These are phyloP conservation scores for Drymodes brunneopygia DNA, from an alignment of 2,113 vertebrate genomes.

Conservation along the genomic window DNA sequence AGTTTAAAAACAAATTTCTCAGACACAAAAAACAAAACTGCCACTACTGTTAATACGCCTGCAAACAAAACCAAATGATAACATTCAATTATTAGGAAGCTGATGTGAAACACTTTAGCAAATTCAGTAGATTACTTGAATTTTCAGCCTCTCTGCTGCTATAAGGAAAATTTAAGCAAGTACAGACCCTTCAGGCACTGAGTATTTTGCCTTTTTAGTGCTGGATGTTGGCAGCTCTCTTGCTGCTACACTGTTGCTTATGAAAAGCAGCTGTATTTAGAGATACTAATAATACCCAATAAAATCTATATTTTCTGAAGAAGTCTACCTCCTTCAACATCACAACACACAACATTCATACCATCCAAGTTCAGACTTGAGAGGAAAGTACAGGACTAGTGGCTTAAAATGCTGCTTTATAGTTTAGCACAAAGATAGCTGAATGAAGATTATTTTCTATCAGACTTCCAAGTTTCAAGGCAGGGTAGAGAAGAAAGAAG, in stretches of 20 bases:
- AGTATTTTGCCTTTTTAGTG: not conserved
- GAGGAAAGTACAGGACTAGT: not conserved
- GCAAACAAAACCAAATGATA: not conserved
- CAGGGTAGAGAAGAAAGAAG: not conserved
- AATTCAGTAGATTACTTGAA: not conserved
- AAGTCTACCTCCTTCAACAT: not conserved
- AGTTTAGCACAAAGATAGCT: not conserved
- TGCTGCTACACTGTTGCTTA: not conserved
- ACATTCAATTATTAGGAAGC: not conserved
- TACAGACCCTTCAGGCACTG: not conserved
- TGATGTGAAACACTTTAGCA: not conserved
- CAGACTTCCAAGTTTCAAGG: not conserved
- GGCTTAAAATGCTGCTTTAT: not conserved
- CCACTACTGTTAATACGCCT: not conserved
- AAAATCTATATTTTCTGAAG: not conserved
- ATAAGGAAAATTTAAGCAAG: not conserved
- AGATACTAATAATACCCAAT: not conserved
- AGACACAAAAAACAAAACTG: not conserved
- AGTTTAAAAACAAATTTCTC: not conserved
- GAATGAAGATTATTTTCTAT: not conserved
- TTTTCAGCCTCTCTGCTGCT: not conserved
- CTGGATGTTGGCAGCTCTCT: not conserved
- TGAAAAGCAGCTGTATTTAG: constrained; percentile 25
- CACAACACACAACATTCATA: not conserved
- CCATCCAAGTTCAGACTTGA: not conserved